Evolutionary conservation across 2,888 invertebrate species (phyloP), one percentile per base, ranked within the genome.

Genomic region (Drosophila cyrtoloma): DNA sequence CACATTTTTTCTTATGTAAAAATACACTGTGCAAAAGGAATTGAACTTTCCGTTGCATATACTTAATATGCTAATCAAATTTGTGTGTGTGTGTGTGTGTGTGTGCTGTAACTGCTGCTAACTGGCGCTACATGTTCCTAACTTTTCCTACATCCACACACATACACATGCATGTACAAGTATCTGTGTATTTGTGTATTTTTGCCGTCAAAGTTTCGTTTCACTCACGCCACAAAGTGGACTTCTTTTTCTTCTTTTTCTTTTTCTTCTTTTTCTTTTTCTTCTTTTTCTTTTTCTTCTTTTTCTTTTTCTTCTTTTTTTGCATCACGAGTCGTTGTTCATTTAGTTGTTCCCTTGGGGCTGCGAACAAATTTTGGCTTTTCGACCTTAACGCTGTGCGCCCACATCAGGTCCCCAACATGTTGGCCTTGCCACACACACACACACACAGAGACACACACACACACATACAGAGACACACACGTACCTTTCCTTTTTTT

Each of bases 51-150:
- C 51, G 65, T 47, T 79, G 65, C 75, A 75, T 80, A 82, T 82
- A 82, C 84, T 76, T 79, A 84, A 84, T 84, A 84, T 84, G 87
- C 70, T 84, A 85, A 84, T 75, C 61, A 80, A 85, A 71, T 82
- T 16, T 35, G 16, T 35, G 35, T 35, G 14, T 47, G 30, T 32
- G 32, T 32, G 32, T 2, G 32, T 71, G 16, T 47, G 30, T 65
- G 51, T 60, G 35, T 44, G 32, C 39, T 30, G 44, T 60, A 76
- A 76, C 62, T 71, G 67, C 77, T 47, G 67, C 19, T 78, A 79
- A 78, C 78, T 79, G 60, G 57, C 42, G 52, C 52, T 78, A 75
- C 80, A 67, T 79, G 75, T 63, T 63, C 30, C 63, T 58, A 78
- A 60, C 60, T 76, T 66, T 56, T 59, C 26, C 26, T 22, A 47